Conservation (phyloP, 92 coral and sea anemone species). For the Diadumene lineata region DNA sequence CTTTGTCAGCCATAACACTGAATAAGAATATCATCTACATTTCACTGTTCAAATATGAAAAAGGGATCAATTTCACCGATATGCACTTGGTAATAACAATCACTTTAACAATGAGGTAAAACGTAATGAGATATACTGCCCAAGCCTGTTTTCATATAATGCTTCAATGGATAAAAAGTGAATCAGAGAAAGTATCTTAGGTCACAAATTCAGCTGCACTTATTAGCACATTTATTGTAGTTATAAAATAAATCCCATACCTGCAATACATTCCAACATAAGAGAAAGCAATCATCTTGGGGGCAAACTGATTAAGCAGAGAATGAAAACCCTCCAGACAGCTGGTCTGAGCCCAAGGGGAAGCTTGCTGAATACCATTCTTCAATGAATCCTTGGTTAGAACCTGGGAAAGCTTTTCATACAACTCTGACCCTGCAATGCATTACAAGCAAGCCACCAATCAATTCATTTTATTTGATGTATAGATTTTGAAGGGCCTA, state of each 20-base stretch:
- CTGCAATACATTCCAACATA: slow-evolving; percentile 1
- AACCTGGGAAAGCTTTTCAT: background rate
- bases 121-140: too few species aligned
- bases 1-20: background rate
- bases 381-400: background rate
- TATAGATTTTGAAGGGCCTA: background rate
- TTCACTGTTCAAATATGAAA: background rate
- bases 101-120: too few species aligned
- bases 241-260: background rate
- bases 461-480: too few species aligned
- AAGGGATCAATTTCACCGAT: too few species aligned
- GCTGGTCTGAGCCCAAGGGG: background rate
- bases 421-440: background rate
- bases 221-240: too few species aligned
- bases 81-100: too few species aligned
- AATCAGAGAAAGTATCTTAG: too few species aligned
- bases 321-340: slow-evolving; percentile 6
- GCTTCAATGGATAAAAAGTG: background rate
- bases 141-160: background rate
- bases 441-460: background rate
- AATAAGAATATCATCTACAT: background rate
- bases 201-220: too few species aligned
- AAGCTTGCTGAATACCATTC: slow-evolving; percentile 3
- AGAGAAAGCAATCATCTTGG: slow-evolving; percentile 2
- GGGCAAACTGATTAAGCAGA: background rate